phyloP scores from a whole-genome alignment of 2,888 invertebrate genomes.

The Oscheius onirici region DNA sequence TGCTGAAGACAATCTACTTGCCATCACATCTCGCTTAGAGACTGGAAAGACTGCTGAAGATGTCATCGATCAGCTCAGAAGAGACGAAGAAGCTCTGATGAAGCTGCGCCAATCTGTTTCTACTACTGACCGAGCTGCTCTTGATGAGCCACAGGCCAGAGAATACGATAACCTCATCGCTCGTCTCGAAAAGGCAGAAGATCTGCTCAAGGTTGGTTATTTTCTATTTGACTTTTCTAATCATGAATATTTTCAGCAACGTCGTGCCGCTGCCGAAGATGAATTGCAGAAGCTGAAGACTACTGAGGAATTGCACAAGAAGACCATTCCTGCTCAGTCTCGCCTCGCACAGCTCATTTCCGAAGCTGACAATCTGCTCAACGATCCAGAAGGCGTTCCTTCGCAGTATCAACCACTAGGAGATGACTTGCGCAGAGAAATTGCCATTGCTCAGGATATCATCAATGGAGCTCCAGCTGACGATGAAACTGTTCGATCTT shows the following conservation, averaged over 20 bases:
- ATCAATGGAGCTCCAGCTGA: conserved; percentile 24
- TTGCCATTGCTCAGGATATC: conserved; percentile 36
- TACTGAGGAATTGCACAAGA: conserved; percentile 40
- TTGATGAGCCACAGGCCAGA: conserved; percentile 45
- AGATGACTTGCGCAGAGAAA: conserved; percentile 39
- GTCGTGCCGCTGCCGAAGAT: conserved; percentile 46
- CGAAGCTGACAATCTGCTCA: conserved; percentile 43
- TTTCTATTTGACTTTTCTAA: not conserved
- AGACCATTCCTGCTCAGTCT: conserved; percentile 35
- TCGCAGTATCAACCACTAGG: conserved; percentile 44
- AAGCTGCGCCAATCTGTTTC: conserved; percentile 37
- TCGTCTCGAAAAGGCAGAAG: conserved; percentile 46
- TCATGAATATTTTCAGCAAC: conserved; percentile 39
- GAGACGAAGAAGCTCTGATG: conserved; percentile 38
- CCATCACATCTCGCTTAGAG: conserved; percentile 36
- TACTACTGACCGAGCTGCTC: conserved; percentile 36
- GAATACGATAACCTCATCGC: conserved; percentile 47
- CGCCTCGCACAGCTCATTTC: conserved; percentile 47
- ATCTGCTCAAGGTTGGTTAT: conserved; percentile 39
- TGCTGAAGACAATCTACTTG: conserved; percentile 48
- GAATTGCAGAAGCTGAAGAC: conserved; percentile 41
- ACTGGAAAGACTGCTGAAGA: conserved; percentile 35
- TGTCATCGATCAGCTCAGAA: conserved; percentile 38
- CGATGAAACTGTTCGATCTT: conserved; percentile 32
- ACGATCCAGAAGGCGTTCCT: conserved; percentile 50